Base-by-base conservation (phyloP, 2,797 vertebrate genomes). In the Parotocinclus haroldoi region DNA sequence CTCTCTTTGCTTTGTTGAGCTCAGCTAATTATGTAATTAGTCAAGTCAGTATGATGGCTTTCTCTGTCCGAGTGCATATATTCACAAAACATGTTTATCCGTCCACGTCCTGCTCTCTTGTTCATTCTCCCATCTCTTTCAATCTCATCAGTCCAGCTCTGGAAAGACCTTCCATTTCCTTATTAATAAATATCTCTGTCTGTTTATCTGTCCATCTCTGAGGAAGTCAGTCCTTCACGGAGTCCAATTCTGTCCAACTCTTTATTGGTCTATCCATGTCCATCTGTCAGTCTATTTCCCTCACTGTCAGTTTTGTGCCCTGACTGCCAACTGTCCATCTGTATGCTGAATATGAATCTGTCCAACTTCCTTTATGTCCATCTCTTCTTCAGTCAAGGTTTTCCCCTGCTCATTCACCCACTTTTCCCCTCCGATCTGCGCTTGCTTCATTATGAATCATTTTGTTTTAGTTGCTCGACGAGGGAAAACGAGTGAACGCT, bases 311-410 rank as follows among this genome's bases (percentile, higher is more conserved):
- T 27, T 27, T 2, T 27, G 27, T 27, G 27, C 27, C 2, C 27
- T n/a, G 27, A 27, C 27, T 27, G 27, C 27, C 40, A 42, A 42
- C 10, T 42, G n/a, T 50, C 14, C 48, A 50, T 50, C 14, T 14
- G 14, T 14, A 7, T n/a, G 12, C 42, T 13, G 12, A 13, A 44
- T 7, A 7, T 16, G 13, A 8, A 39, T 62, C 38, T 19, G 51
- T 58, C 63, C 45, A 64, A 69, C 63, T 66, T 42, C 58, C 18
- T 13, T 54, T 49, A 50, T 48, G 49, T 16, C 4, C 48, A 50
- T 50, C 14, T 50, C 14, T 50, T 14, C 14, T 2, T 50, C 48
- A 50, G 9, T 50, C 6, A 9, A 11, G 8, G 1, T 14, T 0
- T 16, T 16, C 8, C 48, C 7, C n/a, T 50, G 48, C 14, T 7